These are phyloP conservation scores for Drosophila kepulauana DNA, from an alignment of 1,140 invertebrate genomes.

Conservation along the genomic window DNA sequence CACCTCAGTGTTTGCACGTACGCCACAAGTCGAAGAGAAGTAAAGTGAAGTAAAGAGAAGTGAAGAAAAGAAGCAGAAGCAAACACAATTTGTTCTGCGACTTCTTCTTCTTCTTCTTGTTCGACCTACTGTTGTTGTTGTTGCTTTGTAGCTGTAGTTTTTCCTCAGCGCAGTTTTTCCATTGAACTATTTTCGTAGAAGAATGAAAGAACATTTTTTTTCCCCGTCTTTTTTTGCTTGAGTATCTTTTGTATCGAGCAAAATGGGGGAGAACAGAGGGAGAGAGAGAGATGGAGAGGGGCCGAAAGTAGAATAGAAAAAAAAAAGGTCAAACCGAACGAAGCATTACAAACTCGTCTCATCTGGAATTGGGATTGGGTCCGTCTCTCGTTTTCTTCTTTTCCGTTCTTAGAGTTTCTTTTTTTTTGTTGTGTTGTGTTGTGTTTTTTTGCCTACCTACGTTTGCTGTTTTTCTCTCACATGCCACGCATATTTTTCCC, in stretches of 20 bases:
- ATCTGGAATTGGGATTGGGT: conserved; percentile 17
- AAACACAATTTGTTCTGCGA: conserved; percentile 38
- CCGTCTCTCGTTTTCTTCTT: conserved; percentile 24
- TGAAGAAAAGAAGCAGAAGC: neutral
- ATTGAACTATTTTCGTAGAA: conserved; percentile 75
- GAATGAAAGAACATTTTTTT: conserved; percentile 71
- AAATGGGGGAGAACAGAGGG: conserved; percentile 10
- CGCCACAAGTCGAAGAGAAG: conserved; percentile 32
- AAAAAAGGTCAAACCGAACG: conserved; percentile 54
- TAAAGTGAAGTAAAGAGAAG: no score
- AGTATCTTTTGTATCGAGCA: conserved; percentile 34
- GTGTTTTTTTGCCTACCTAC: conserved; percentile 43
- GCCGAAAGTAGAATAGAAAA: conserved; percentile 20
- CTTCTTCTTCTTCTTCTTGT: conserved; percentile 26
- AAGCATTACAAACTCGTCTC: conserved; percentile 61
- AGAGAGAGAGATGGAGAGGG: neutral
- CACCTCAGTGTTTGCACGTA: conserved; percentile 39
- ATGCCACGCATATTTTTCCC: conserved; percentile 71
- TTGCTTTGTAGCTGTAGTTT: conserved; percentile 45
- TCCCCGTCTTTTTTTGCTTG: conserved; percentile 65
- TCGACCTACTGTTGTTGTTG: conserved; percentile 72
- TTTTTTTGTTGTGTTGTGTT: no score
- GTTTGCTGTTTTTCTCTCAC: conserved; percentile 74
- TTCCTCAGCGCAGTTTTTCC: conserved; percentile 56
- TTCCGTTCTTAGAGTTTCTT: conserved; percentile 7